These are phyloP conservation scores for Corapipo altera DNA, from an alignment of 2,113 vertebrate species.

Conservation along the genomic window DNA sequence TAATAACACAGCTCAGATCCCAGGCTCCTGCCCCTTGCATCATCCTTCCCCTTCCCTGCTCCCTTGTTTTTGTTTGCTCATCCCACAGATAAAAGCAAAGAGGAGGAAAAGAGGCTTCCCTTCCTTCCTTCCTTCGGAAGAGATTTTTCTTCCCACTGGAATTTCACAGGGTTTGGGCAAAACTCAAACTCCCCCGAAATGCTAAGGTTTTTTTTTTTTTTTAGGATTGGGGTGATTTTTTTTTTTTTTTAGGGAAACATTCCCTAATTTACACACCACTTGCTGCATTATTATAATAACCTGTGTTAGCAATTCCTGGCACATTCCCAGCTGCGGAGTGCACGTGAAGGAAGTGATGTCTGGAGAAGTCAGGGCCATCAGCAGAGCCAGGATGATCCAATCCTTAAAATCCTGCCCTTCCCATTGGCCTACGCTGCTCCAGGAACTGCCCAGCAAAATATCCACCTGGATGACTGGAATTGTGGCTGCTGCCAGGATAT, in stretches of 20 bases:
- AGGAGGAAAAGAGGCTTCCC: neutral
- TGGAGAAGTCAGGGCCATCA: rapidly evolving
- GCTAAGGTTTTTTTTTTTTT: neutral
- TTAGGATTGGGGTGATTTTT: neutral
- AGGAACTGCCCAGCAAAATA: neutral
- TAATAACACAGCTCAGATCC: neutral
- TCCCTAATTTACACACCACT: neutral
- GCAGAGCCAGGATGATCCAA: neutral
- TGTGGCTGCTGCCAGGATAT: neutral
- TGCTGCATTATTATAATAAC: rapidly evolving
- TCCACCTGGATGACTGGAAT: neutral
- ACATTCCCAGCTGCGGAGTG: rapidly evolving
- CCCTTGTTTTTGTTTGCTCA: neutral
- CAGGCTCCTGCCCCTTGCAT: neutral
- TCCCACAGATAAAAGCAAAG: neutral
- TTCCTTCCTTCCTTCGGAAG: neutral
- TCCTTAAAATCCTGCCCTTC: neutral
- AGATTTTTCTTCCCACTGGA: neutral
- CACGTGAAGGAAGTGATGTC: neutral
- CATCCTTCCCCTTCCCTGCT: neutral
- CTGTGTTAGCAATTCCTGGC: rapidly evolving
- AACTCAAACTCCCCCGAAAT: neutral
- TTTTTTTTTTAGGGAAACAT: neutral
- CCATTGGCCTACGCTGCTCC: neutral
- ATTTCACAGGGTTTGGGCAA: neutral